Conservation (phyloP, 2,797 vertebrate species). For the Semotilus atromaculatus region DNA sequence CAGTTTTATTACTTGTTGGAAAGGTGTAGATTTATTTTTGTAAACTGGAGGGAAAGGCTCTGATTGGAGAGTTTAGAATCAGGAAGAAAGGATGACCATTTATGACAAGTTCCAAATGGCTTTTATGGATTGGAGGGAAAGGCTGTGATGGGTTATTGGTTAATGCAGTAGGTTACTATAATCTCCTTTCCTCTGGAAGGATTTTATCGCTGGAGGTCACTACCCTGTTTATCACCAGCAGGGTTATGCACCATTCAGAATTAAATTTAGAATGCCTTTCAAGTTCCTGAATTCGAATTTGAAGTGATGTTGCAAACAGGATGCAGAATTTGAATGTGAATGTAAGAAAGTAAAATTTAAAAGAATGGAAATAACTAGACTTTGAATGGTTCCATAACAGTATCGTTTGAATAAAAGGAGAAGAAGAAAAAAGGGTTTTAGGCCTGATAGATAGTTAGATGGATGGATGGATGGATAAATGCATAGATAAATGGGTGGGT, state of each 20-base stretch:
- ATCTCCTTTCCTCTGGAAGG: neutral
- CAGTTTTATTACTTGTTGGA: conserved; percentile 21
- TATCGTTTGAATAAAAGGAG: too few species aligned
- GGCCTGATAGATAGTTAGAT: too few species aligned
- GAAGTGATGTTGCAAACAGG: neutral
- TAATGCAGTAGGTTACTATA: conserved; percentile 15
- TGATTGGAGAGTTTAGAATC: conserved; percentile 10
- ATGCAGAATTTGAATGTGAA: too few species aligned
- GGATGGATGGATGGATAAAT: too few species aligned
- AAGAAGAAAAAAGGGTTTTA: too few species aligned
- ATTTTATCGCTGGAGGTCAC: neutral
- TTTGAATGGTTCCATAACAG: too few species aligned
- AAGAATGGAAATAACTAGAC: too few species aligned
- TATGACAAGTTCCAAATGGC: conserved; percentile 30
- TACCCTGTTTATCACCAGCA: neutral
- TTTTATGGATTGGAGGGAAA: conserved; percentile 40
- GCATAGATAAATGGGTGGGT: too few species aligned
- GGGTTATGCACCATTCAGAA: neutral
- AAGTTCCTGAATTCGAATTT: neutral
- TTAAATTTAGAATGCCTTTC: neutral
- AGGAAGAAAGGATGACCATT: conserved; percentile 7
- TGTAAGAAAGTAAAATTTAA: too few species aligned
- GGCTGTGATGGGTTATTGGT: conserved; percentile 23
- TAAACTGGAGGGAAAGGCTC: conserved; percentile 37
- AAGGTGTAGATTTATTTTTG: conserved; percentile 25